These are phyloP conservation scores for Coendou prehensilis DNA, from an alignment of 2,797 vertebrate genomes.

Conservation along the genomic window DNA sequence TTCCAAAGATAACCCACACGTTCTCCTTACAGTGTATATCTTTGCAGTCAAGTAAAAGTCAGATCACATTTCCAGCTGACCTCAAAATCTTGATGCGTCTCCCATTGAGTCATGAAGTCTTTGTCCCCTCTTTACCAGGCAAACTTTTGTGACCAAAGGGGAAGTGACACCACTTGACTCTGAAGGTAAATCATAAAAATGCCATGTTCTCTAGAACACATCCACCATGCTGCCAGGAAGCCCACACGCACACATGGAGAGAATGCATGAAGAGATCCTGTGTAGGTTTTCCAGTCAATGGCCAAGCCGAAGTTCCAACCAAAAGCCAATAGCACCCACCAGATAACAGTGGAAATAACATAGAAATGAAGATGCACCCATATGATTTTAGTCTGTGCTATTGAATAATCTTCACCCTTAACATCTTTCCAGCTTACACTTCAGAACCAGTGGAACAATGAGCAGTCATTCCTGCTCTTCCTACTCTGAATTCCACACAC, in stretches of 20 bases:
- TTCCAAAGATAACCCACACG: not conserved
- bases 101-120: not conserved
- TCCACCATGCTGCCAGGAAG: not conserved
- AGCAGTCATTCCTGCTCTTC: not conserved
- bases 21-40: not conserved
- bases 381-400: not conserved
- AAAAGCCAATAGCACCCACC: not conserved
- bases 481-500: not conserved
- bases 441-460: not conserved
- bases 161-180: not conserved
- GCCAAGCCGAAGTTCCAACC: not conserved
- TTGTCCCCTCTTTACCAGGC: not conserved
- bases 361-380: not conserved
- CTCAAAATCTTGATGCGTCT: not conserved
- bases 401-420: not conserved
- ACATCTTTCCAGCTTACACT: not conserved
- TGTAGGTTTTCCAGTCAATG: not conserved
- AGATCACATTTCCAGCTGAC: not conserved
- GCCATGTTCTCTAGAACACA: not conserved
- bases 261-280: not conserved
- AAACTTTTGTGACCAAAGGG: not conserved
- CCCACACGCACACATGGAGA: not conserved
- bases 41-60: conserved; percentile 1
- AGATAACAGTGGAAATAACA: not conserved
- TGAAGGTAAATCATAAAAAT: conserved; percentile 11